Conservation (phyloP, 2,797 vertebrate genomes). For the Darevskia nairensis region DNA sequence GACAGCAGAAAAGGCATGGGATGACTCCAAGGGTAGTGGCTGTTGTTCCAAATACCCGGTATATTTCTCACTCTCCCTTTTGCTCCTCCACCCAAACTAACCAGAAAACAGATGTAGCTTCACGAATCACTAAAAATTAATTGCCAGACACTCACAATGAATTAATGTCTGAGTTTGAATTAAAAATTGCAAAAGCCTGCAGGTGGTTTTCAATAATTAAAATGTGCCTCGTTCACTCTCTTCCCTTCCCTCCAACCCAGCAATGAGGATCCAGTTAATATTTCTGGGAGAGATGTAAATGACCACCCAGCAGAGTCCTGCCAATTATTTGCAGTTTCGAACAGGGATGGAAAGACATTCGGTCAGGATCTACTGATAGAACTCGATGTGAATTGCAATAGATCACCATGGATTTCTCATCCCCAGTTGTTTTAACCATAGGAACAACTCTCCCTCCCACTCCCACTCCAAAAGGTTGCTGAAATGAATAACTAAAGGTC, state of each 20-base stretch:
- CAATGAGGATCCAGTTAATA: not conserved
- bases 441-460: no score
- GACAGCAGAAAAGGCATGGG: not conserved
- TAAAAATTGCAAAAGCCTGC: not conserved
- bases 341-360: no score
- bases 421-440: no score
- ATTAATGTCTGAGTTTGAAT: not conserved
- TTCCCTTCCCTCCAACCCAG: not conserved
- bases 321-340: not conserved
- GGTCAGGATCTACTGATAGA: no score
- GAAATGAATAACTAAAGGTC: no score
- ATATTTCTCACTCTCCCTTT: not conserved
- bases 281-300: not conserved
- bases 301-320: not conserved
- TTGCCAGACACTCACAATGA: not conserved
- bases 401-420: no score
- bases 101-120: not conserved
- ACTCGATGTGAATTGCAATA: no score
- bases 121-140: not conserved
- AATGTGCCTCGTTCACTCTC: not conserved
- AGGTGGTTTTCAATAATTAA: not conserved
- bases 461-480: no score
- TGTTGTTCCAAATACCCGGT: not conserved
- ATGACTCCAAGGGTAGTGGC: not conserved
- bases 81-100: not conserved